Evolutionary conservation across 2,888 invertebrate genomes (phyloP), one percentile per base, ranked within the genome.

Genomic region (Myopa testacea): DNA sequence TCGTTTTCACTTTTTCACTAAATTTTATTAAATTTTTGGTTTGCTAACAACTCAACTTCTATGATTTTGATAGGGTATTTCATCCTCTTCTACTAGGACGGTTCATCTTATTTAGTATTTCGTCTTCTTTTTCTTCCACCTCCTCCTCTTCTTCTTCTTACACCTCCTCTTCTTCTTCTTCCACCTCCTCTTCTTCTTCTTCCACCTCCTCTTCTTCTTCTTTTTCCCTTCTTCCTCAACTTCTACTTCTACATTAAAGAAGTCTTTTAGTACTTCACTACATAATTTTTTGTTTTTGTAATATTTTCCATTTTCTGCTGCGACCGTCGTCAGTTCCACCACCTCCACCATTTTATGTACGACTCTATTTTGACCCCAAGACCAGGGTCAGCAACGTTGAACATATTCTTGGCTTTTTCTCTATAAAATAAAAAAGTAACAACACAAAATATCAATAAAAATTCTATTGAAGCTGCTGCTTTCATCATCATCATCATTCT

Each of bases 331-430:
- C 63, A 37, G 16, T 45, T 6, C 45, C 45, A 45, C n/a, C 5
- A n/a, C 40, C n/a, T 16, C 19, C 16, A 12, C 67, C 67, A 67
- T 8, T 67, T n/a, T 40, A 40, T 38, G 40, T 70, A 69, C 26
- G 19, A 70, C 5, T 55, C 55, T 55, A 55, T 82, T 81, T 82
- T 84, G 84, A 84, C 84, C 84, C 81, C 80, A 78, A 60, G 68
- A 69, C 40, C 62, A 40, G 19, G 26, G 16, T 78, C 68, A 75
- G 65, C 14, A 37, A 55, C 60, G 45, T 16, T 4, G 34, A 37
- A 38, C 60, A 50, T 65, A 63, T 69, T 70, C 52, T 76, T 75
- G 68, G 78, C 79, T 62, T 62, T 34, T 65, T 55, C 75, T 70
- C 67, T 78, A 34, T 26, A 26, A 26, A 26, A 26, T 1, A 1